phyloP scores from a whole-genome alignment of 1,140 invertebrate species.

The Gonioctena quinquepunctata region DNA sequence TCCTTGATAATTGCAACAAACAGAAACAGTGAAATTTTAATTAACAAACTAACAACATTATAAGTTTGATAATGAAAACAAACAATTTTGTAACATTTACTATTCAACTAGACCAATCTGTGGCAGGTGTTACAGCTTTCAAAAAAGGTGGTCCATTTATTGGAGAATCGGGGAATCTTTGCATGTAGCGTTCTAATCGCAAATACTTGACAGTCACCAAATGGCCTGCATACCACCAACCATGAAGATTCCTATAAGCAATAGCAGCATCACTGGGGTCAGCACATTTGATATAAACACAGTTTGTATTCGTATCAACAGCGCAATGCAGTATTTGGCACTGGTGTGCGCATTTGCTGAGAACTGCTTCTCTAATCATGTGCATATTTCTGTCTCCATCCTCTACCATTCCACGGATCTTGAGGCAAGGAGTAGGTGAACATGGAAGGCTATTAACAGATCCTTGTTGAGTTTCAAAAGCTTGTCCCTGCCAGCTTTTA shows the following conservation, averaged over 20 bases:
- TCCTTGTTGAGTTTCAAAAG: slow-evolving; percentile 86
- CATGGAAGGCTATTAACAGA: slow-evolving; percentile 78
- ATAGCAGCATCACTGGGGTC: slow-evolving; percentile 81
- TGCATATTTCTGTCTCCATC: slow-evolving; percentile 60
- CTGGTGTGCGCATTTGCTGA: slow-evolving; percentile 83
- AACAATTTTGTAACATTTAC: background rate
- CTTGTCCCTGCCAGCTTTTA: slow-evolving; percentile 83
- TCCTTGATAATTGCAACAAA: too few species aligned
- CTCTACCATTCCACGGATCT: slow-evolving; percentile 97
- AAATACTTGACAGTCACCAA: slow-evolving; percentile 96
- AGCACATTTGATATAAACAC: slow-evolving; percentile 87
- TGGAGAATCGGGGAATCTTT: slow-evolving; percentile 84
- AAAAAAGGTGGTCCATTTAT: slow-evolving; percentile 59
- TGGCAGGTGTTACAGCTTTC: slow-evolving; percentile 33
- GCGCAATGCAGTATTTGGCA: slow-evolving; percentile 86
- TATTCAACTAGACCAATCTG: slow-evolving; percentile 28
- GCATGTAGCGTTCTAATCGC: slow-evolving; percentile 88
- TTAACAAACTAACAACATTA: too few species aligned
- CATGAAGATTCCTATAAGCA: slow-evolving; percentile 88
- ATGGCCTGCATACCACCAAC: slow-evolving; percentile 85
- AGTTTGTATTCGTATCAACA: slow-evolving; percentile 77
- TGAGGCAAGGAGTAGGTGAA: slow-evolving; percentile 87
- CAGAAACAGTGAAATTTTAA: too few species aligned
- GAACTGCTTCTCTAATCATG: slow-evolving; percentile 83
- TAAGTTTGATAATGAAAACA: background rate